Percentiles rank a stretch among this genome's conserved stretches.
Conservation (phyloP, 2,113 vertebrate genomes). For the Apistogramma diplotaenia region DNA sequence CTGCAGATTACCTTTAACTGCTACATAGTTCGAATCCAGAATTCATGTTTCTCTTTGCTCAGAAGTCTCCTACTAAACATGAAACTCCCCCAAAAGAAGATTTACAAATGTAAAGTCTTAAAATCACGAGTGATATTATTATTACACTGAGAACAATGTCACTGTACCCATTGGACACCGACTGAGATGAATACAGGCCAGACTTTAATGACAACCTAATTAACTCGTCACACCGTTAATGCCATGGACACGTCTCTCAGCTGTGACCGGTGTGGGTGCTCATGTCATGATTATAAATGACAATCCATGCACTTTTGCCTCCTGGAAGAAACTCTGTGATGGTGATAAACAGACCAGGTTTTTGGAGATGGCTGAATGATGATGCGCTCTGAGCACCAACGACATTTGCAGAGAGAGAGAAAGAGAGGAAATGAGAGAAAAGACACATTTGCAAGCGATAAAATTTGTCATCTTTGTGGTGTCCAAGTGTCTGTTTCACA, state of each 20-base stretch:
- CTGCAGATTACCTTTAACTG: background rate
- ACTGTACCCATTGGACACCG: slow-evolving; percentile 4
- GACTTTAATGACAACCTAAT: slow-evolving; percentile 48
- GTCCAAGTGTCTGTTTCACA: slow-evolving; percentile 53
- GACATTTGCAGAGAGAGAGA: background rate
- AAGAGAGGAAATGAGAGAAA: background rate
- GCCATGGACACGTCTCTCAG: slow-evolving; percentile 37
- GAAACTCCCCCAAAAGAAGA: background rate
- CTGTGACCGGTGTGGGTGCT: slow-evolving; percentile 17
- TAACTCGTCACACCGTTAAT: slow-evolving; percentile 29
- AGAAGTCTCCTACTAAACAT: slow-evolving; percentile 11
- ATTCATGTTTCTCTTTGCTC: background rate
- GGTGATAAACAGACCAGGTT: slow-evolving; percentile 28
- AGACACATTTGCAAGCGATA: background rate
- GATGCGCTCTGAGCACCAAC: slow-evolving; percentile 5
- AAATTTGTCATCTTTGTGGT: slow-evolving; percentile 61
- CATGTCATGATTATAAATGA: slow-evolving; percentile 42
- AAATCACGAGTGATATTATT: slow-evolving; percentile 22
- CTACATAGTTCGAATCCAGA: background rate
- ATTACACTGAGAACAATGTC: background rate
- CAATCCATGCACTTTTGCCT: slow-evolving; percentile 11
- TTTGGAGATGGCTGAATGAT: slow-evolving; percentile 40
- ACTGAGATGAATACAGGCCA: slow-evolving; percentile 33
- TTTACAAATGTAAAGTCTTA: slow-evolving; percentile 12
- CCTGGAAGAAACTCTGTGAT: slow-evolving; percentile 2